A percentile compares a stretch with the other conserved stretches of the same genome.
phyloP scores from a whole-genome alignment of 2,113 vertebrate species.

The Prinia subflava region DNA sequence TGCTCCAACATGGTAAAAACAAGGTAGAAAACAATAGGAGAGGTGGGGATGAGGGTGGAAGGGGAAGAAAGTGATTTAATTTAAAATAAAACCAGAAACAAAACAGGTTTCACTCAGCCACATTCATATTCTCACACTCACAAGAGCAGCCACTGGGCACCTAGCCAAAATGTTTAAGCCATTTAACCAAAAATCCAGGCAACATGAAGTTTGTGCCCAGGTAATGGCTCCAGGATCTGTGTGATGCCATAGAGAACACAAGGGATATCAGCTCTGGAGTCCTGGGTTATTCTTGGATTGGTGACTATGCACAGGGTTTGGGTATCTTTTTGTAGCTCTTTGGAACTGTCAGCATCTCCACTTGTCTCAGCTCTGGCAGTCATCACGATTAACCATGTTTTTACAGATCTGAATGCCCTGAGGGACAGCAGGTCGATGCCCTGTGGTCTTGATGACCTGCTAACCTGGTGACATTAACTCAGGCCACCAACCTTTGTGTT shows the following conservation, averaged over 20 bases:
- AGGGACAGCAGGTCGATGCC: background rate
- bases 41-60: accelerated
- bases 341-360: background rate
- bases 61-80: background rate
- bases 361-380: background rate
- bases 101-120: background rate
- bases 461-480: background rate
- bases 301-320: background rate
- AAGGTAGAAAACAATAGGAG: background rate
- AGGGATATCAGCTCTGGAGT: background rate
- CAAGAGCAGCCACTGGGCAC: background rate
- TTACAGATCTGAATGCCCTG: background rate
- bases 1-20: background rate
- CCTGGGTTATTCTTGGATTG: background rate
- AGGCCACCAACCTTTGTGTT: background rate
- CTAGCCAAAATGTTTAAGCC: background rate
- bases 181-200: background rate
- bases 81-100: background rate
- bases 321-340: background rate
- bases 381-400: background rate
- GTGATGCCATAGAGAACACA: background rate
- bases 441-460: background rate
- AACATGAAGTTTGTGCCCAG: background rate
- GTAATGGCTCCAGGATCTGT: background rate
- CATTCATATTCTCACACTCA: background rate